These are phyloP conservation scores for Spondyliosoma cantharus DNA, from an alignment of 2,797 vertebrate species.

Conservation along the genomic window DNA sequence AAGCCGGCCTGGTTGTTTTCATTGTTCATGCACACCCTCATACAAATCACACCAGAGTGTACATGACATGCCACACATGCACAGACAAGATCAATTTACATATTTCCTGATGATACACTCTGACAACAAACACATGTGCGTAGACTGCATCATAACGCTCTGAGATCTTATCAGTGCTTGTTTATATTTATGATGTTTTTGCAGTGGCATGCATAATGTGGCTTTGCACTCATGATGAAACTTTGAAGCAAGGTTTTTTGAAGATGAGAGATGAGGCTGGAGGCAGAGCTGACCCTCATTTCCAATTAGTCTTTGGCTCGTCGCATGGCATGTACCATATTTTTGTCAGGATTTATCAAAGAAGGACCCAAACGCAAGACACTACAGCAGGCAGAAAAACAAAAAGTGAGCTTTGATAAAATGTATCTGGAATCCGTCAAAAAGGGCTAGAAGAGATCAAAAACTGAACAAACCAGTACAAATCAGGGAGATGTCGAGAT, in stretches of 20 bases:
- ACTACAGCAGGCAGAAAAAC: too few relatives aligned
- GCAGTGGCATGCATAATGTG: background rate
- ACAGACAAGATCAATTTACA: constrained; percentile 7
- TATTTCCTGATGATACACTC: background rate
- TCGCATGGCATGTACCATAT: background rate
- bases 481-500: too few relatives aligned
- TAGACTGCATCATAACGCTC: background rate
- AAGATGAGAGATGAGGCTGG: background rate
- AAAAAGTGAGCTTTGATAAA: too few relatives aligned
- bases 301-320: background rate
- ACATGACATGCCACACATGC: background rate
- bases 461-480: too few relatives aligned
- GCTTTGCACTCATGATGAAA: background rate
- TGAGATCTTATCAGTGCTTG: constrained; percentile 1
- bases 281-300: constrained; percentile 8
- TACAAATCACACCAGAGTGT: background rate
- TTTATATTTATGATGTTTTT: constrained; percentile 36
- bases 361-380: too few relatives aligned
- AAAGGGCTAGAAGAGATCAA: too few relatives aligned
- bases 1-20: background rate
- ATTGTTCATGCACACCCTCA: constrained; percentile 13
- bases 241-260: constrained; percentile 21
- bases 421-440: too few relatives aligned
- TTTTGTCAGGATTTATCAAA: too few relatives aligned
- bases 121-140: background rate